Conservation (phyloP, 2,113 vertebrate genomes). For the Chlamydotis undulata region DNA sequence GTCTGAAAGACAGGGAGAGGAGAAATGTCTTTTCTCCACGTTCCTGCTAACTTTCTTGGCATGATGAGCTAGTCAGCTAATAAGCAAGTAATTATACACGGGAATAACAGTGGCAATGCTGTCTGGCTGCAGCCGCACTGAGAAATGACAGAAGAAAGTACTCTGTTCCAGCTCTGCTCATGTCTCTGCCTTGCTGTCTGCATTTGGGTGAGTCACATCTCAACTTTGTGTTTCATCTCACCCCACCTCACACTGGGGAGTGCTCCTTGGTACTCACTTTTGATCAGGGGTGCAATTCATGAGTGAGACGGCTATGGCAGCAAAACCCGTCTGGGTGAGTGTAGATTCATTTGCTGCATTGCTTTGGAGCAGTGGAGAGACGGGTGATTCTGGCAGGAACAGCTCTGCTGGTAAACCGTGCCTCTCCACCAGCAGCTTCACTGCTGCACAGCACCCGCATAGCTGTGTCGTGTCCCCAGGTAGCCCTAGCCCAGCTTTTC, state of each 20-base stretch:
- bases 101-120: not conserved
- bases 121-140: not conserved
- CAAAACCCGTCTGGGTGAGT: not conserved
- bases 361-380: not conserved
- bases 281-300: not conserved
- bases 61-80: slow-evolving; percentile 23
- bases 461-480: not conserved
- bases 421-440: not conserved
- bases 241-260: not conserved
- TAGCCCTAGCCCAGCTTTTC: not conserved
- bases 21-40: slow-evolving; percentile 4
- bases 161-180: not conserved
- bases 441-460: not conserved
- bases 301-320: not conserved
- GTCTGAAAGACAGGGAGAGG: not conserved
- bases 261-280: not conserved
- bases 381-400: not conserved
- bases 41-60: not conserved
- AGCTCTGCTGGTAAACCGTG: not conserved
- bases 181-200: not conserved
- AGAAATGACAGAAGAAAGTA: not conserved
- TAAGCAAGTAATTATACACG: slow-evolving; percentile 37
- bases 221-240: not conserved
- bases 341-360: not conserved
- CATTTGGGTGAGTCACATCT: not conserved